Evolutionary conservation across 2,113 vertebrate genomes (phyloP), one percentile per base, ranked within the genome.

Genomic region (Pholis gunnellus): DNA sequence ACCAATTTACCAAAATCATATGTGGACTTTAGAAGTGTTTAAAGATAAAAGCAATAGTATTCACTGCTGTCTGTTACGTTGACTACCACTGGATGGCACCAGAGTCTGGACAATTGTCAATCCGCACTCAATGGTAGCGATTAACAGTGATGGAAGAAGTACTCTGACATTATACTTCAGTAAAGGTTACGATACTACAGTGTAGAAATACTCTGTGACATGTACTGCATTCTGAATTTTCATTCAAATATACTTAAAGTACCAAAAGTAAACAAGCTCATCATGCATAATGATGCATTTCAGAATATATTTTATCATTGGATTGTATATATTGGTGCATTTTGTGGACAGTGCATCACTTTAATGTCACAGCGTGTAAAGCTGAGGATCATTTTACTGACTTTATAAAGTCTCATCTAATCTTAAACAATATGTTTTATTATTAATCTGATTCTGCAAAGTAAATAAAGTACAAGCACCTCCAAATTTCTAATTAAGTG

Each of bases 1-100:
- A 18, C 15, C 25, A 63, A 60, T 63, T 63, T 54, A 40, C 25
- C 18, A 59, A 67, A 29, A 46, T 48, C 36, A 22, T 3, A 42
- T 13, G 31, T 67, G 42, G n/a, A 57, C 27, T 11, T 56, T 25
- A 11, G 8, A 31, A 22, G 48, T 29, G 9, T 22, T 65, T 42
- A 31, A 65, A 65, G 13, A 63, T 8, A 3, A 20, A 29, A 59
- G 2, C 9, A 10, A 10, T 6, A 25, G 17, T 18, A 9, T 36
- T 6, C 9, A 38, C 42, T 25, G 46, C 14, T 36, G 22, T 34
- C 20, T 42, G 18, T 27, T 56, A 22, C 20, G 11, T 56, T 57
- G 5, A 14, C 25, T 15, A 27, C 77, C 88, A 83, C 84, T 72
- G 22, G 86, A 75, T 79, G 84, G 46, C 46, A 22, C 67, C 29